A percentile compares a stretch with the other conserved stretches of the same genome.
phyloP scores from a whole-genome alignment of 2,113 vertebrate genomes.

The Ahaetulla prasina region DNA sequence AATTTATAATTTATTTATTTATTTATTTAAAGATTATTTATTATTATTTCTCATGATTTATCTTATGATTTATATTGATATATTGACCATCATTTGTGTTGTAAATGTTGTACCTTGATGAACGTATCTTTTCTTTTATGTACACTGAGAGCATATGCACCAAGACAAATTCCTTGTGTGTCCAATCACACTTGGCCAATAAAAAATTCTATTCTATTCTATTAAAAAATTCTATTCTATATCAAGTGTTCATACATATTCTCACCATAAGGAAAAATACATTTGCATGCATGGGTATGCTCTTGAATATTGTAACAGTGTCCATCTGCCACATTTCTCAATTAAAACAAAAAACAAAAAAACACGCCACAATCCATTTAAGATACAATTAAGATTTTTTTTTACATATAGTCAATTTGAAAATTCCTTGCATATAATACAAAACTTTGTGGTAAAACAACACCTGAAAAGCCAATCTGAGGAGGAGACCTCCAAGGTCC shows the following conservation, averaged over 20 bases:
- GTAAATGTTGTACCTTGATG: no score
- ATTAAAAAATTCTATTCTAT: no score
- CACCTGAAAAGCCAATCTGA: not conserved
- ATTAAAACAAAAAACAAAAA: not conserved
- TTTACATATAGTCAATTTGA: not conserved
- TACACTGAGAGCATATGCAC: no score
- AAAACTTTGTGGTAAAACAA: not conserved
- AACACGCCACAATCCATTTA: not conserved
- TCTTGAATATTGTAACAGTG: not conserved
- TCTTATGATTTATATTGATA: no score
- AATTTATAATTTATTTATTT: no score
- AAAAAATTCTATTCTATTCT: no score
- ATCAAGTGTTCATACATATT: not conserved
- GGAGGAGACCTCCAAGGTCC: not conserved
- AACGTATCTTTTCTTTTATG: no score
- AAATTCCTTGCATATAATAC: not conserved
- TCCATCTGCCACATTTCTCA: not conserved
- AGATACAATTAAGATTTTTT: not conserved
- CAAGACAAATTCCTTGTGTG: no score
- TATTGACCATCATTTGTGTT: no score
- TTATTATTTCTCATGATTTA: no score
- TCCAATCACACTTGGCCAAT: no score
- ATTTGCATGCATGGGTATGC: not conserved
- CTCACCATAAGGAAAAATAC: not conserved
- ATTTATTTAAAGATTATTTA: no score